Percentiles rank a stretch among this genome's conserved stretches.
phyloP scores from a whole-genome alignment of 2,888 invertebrate genomes.

The Plemyria rubiginata region DNA sequence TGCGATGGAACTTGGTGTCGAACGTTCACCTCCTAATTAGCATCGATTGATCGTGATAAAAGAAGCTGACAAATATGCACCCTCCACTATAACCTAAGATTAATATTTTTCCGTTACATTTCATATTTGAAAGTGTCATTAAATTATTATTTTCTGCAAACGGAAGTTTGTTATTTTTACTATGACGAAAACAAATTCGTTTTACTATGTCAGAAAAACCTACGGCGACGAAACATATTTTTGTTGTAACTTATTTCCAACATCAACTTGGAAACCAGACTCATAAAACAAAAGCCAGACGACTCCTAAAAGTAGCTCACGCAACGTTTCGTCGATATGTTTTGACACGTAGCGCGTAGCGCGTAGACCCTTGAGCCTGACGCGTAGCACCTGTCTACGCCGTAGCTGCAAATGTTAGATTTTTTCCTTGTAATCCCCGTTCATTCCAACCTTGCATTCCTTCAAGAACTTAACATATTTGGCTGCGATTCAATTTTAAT shows the following conservation, averaged over 20 bases:
- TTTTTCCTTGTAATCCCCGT: slow-evolving; percentile 62
- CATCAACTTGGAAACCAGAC: slow-evolving; percentile 21
- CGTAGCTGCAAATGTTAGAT: slow-evolving; percentile 55
- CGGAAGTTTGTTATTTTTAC: not conserved
- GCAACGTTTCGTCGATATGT: slow-evolving; percentile 34
- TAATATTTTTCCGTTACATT: slow-evolving; percentile 11
- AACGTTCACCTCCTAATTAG: slow-evolving; percentile 82
- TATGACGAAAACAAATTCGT: not conserved
- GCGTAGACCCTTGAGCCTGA: slow-evolving; percentile 51
- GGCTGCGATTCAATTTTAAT: slow-evolving; percentile 80
- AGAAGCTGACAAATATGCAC: slow-evolving; percentile 43
- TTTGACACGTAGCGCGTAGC: slow-evolving; percentile 38
- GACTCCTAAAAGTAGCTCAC: slow-evolving; percentile 33
- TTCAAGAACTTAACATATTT: slow-evolving; percentile 76
- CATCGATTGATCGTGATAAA: slow-evolving; percentile 73
- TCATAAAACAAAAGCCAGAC: slow-evolving; percentile 31
- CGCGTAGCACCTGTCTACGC: slow-evolving; percentile 73
- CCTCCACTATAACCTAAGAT: slow-evolving; percentile 8
- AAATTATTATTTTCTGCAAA: not conserved
- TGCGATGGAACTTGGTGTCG: slow-evolving; percentile 78
- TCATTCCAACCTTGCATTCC: slow-evolving; percentile 65
- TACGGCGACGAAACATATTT: not conserved
- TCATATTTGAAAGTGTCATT: slow-evolving; percentile 3
- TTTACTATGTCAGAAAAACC: not conserved
- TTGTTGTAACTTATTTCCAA: slow-evolving; percentile 13